A percentile compares a stretch with the other conserved stretches of the same genome.
Evolutionary conservation across 1,140 invertebrate species (phyloP).

Genomic region (Drosophila subpulchrella): DNA sequence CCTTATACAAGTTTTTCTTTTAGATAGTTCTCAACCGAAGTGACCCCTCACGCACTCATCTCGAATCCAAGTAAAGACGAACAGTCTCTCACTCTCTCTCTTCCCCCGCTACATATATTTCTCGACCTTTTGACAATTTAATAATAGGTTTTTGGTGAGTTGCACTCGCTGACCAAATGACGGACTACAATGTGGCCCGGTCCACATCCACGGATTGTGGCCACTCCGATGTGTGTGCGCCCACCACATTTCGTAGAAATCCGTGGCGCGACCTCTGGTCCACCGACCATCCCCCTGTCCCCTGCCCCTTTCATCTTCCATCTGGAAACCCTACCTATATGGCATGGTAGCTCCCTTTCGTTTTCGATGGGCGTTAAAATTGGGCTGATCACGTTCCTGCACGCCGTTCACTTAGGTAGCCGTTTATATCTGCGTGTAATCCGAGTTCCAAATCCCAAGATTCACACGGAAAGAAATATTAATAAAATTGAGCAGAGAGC

Average conservation of each 20-base stretch:
- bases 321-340: slow-evolving; percentile 10
- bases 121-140: slow-evolving; percentile 84
- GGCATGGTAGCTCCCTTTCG: slow-evolving; percentile 48
- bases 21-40: not conserved
- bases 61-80: not conserved
- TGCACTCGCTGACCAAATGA: slow-evolving; percentile 73
- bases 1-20: not conserved
- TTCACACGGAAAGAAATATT: not conserved
- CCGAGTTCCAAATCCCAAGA: slow-evolving; percentile 49
- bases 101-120: slow-evolving; percentile 56
- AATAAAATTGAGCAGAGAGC: not conserved
- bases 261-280: slow-evolving; percentile 35
- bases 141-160: slow-evolving; percentile 73
- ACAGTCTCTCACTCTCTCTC: slow-evolving; percentile 17
- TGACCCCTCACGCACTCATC: slow-evolving; percentile 39
- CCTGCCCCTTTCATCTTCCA: not conserved
- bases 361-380: slow-evolving; percentile 83
- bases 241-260: slow-evolving; percentile 80
- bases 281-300: slow-evolving; percentile 1
- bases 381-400: slow-evolving; percentile 83
- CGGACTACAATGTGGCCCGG: slow-evolving; percentile 61
- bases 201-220: slow-evolving; percentile 9
- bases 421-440: slow-evolving; percentile 77
- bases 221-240: slow-evolving; percentile 40
- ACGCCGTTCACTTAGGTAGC: slow-evolving; percentile 80